These are phyloP conservation scores for Myioborus melanocephalus DNA, from an alignment of 2,797 vertebrate genomes.

Conservation along the genomic window DNA sequence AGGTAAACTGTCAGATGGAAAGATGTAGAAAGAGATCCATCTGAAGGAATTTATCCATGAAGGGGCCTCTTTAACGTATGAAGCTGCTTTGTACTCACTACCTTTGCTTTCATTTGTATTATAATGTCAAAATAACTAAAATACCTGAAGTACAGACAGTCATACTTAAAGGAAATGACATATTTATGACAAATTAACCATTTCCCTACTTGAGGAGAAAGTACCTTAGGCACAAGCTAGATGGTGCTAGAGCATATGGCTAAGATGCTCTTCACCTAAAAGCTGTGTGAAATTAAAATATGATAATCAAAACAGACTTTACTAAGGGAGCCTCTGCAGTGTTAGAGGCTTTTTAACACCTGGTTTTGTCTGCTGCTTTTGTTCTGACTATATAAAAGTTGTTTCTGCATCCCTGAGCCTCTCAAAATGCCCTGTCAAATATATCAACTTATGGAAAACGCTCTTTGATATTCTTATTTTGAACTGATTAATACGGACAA, in stretches of 20 bases:
- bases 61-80: not conserved
- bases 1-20: not conserved
- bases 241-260: constrained; percentile 21
- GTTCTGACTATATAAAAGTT: not conserved
- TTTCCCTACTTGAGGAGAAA: not conserved
- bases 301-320: not conserved
- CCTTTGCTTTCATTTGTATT: not conserved
- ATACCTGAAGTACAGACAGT: not conserved
- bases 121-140: not conserved
- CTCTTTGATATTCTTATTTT: not conserved
- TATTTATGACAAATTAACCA: not conserved
- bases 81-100: not conserved
- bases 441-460: not conserved
- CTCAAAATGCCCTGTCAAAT: not conserved
- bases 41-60: not conserved
- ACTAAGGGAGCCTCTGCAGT: not conserved
- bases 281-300: not conserved
- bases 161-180: not conserved
- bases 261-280: not conserved
- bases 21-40: not conserved
- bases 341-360: not conserved
- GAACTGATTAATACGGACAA: not conserved
- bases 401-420: not conserved
- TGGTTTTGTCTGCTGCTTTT: not conserved
- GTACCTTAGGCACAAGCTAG: constrained; percentile 35